Base-by-base conservation (phyloP, 2,888 invertebrate species). In the Monopis laevigella region DNA sequence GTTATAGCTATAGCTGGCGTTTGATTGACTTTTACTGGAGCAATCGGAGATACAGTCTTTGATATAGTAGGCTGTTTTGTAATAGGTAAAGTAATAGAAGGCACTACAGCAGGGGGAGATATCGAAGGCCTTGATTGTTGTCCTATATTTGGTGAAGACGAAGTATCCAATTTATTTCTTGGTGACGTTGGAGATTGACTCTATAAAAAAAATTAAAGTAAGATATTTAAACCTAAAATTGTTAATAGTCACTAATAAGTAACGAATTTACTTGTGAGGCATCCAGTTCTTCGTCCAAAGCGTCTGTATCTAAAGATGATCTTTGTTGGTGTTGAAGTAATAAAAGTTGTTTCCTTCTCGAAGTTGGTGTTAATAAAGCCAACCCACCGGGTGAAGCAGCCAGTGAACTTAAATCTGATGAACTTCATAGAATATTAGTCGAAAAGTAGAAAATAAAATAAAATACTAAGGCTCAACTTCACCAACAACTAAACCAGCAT, bases 291-390 rank as follows among this genome's bases (percentile, higher is more conserved):
- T 88, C 87, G 49, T 91, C 91, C 43, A 93, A 73, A 13, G 87
- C 89, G 58, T 93, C 93, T 1, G 92, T 92, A 58, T 93, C 93
- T 69, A 93, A 86, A 10, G 92, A 92, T 43, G 92, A 92, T 48
- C 92, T 80, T 65, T 93, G 93, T 59, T 92, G 92, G 62, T 93
- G 93, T 60, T 92, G 92, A 40, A 92, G 68, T 51, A 92, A 66
- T 26, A 93, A 72, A 24, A 89, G 77, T 56, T 91, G 89, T 69
- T 91, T 89, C 52, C 92, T 82, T 56, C 88, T 84, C 1, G 92
- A 89, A 5, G 91, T 89, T 0, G 93, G 92, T 13, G 93, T 92
- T 19, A 92, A 61, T 40, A 90, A 63, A 26, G 85, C 84, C 39
- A 85, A 71, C 11, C 83, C 82, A 35, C 82, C 83, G 17, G 82